Base-by-base conservation (phyloP, 1,140 invertebrate genomes). In the Philopotamus ludificatus region DNA sequence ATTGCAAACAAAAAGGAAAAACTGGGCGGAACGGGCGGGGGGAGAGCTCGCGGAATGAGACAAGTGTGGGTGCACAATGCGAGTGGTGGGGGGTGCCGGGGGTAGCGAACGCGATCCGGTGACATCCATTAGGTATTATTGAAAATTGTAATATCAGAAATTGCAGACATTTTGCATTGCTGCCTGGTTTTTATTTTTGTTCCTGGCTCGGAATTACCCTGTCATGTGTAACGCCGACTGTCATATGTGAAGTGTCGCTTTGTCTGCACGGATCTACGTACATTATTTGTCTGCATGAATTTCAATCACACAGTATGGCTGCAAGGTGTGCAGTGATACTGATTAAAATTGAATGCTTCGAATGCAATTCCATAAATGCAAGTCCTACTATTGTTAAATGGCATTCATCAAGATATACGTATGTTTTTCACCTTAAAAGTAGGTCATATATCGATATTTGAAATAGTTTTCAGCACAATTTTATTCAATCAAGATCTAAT, bases 131-230 rank as follows among this genome's bases (percentile, higher is more conserved):
- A 79, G 78, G 75, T 77, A 79, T 79, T 80, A 81, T 81, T 81
- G 78, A 78, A 80, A 79, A 81, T 81, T 81, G 79, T 79, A 81
- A 81, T 81, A 81, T 80, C 76, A 77, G 76, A 77, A 80, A 79
- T 79, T 79, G 78, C 76, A 59, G 71, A 26, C 50, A 44, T 60
- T 60, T 60, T 44, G 42, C 57, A 44, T 60, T n/a, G 49, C 16
- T 58, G 28, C 39, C 45, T 21, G 34, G 39, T 21, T 23, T 50
- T 57, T 39, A 34, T 54, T 57, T 57, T 55, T 57, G 49, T 22
- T 51, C 22, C 16, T 3, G 3, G 8, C 8, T 47, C 44, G 10
- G 44, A 20, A 47, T 15, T 47, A 47, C 10, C 44, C 10, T 47
- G 44, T 12, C 10, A 47, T 4, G 44, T 9, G 44, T 15, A 47